Base-by-base conservation (phyloP, 2,113 vertebrate genomes). In the Macquaria australasica region DNA sequence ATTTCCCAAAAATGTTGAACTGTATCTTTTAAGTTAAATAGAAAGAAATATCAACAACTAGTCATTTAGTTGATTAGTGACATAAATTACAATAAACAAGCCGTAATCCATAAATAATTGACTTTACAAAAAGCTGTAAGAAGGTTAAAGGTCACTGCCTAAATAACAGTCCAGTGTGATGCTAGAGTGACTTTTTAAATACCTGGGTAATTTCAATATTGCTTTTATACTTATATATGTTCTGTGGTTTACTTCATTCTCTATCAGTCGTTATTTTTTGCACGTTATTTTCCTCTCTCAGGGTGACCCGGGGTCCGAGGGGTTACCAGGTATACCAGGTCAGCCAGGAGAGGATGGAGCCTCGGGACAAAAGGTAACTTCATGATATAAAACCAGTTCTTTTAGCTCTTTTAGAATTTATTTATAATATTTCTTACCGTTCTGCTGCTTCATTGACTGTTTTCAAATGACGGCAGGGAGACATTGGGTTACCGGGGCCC, bases 281-380 rank as follows among this genome's bases (percentile, higher is more conserved):
- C 23, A 8, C 28, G 0, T 67, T 18, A 3, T 74, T 43, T n/a
- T 58, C 3, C 45, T 78, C 67, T 79, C 18, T 79, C 31, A 96
- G 96, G 96, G 96, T 2, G 95, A 95, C 39, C 87, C 87, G 1
- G 96, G 96, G 8, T 48, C 74, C 0, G 79, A 87, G 23, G 96
- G 96, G 5, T 59, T 84, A 45, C 31, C 87, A 48, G 96, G 94
- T 11, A 68, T 90, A 14, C 85, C 93, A 37, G 96, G 96, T 83
- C 83, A 78, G 23, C 80, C 92, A 70, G 96, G 95, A 58, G 93
- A 96, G 53, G 93, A 95, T 6, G 96, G 96, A 43, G 67, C n/a
- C 16, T 63, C 86, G 0, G 96, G 96, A 75, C 71, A 84, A 59
- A 96, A 96, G 94, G 96, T 95, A 77, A 37, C 41, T 4, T 23